Conservation (phyloP, 2,113 vertebrate genomes). For the Thoracochromis brauschi region DNA sequence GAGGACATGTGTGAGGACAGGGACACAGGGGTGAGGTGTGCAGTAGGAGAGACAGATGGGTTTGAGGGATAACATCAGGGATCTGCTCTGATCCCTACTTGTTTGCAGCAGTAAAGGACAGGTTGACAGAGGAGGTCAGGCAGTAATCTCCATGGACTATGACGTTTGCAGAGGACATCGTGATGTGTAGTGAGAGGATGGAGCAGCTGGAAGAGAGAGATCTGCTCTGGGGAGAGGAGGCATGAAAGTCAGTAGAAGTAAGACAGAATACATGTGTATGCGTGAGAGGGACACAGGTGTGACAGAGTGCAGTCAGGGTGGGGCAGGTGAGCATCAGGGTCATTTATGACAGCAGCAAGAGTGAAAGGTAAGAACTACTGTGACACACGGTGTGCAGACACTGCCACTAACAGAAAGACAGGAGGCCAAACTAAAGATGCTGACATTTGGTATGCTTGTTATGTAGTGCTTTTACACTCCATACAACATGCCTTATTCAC, state of each 20-base stretch:
- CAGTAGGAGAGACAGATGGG: neutral
- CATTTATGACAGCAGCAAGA: neutral
- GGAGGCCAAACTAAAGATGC: neutral
- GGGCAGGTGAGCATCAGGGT: neutral
- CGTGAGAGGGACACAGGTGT: neutral
- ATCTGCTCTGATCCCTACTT: neutral
- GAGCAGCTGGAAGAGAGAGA: neutral
- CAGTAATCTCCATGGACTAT: neutral
- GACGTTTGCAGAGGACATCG: neutral
- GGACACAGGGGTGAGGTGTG: neutral
- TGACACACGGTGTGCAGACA: neutral
- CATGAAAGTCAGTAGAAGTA: neutral
- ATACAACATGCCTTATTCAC: neutral
- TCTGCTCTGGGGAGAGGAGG: neutral
- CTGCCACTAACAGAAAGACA: neutral
- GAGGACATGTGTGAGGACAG: neutral
- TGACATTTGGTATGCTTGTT: fast-evolving
- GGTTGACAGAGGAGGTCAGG: neutral
- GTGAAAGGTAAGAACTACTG: neutral
- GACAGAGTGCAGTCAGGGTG: neutral
- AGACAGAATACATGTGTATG: neutral
- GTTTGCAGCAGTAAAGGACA: neutral
- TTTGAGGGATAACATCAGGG: neutral
- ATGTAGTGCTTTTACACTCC: neutral
- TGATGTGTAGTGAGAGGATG: neutral